These are phyloP conservation scores for Manis javanica DNA, from an alignment of 2,797 vertebrate species.

Conservation along the genomic window DNA sequence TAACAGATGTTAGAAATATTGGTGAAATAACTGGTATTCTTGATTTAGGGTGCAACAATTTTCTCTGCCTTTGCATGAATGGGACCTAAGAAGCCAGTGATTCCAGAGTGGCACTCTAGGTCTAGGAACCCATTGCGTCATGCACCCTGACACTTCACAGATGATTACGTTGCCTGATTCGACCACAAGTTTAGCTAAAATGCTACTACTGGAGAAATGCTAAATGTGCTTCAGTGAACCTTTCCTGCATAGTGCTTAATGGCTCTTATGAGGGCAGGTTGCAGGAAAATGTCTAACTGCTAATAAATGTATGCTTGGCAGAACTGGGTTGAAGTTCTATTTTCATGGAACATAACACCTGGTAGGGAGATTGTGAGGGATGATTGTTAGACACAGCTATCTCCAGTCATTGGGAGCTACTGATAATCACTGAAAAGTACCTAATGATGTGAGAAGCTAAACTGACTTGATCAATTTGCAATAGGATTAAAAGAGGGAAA, in stretches of 20 bases:
- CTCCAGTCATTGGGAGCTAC: neutral
- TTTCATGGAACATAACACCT: conserved; percentile 29
- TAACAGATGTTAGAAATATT: neutral
- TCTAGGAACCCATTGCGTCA: neutral
- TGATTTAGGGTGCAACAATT: neutral
- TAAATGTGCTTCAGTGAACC: neutral
- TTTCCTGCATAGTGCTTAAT: neutral
- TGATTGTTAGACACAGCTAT: neutral
- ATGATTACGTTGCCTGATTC: neutral
- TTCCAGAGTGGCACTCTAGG: neutral
- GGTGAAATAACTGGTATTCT: conserved; percentile 15
- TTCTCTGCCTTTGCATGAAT: neutral
- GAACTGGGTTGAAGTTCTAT: neutral
- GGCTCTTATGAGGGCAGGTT: neutral
- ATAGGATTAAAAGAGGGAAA: neutral
- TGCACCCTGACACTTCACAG: neutral
- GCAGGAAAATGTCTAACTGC: neutral
- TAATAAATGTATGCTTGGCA: neutral
- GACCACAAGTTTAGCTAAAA: neutral
- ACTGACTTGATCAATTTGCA: neutral
- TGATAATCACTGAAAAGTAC: neutral
- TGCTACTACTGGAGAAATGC: neutral
- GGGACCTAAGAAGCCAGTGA: neutral
- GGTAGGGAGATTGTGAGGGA: neutral
- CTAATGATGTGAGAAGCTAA: neutral